Evolutionary conservation across 2,113 vertebrate species (phyloP).

Genomic region (Myodes glareolus): DNA sequence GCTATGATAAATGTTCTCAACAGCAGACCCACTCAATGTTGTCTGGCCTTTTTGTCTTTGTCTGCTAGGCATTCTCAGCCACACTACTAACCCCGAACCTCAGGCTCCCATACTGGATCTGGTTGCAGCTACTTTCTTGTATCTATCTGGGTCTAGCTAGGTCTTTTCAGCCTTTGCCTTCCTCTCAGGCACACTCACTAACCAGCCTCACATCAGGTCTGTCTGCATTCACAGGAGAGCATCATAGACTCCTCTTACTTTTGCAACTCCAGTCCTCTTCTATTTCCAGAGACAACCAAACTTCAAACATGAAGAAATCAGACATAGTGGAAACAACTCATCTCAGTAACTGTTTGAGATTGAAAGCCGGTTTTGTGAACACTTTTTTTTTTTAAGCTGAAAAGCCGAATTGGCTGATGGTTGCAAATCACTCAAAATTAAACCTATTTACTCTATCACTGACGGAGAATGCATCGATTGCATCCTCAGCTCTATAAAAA

Average conservation of each 20-base stretch:
- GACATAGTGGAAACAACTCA: background rate
- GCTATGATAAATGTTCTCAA: background rate
- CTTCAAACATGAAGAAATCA: background rate
- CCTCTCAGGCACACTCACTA: background rate
- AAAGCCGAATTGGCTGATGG: background rate
- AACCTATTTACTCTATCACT: background rate
- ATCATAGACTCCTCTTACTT: background rate
- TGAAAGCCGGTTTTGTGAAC: background rate
- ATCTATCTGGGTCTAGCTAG: background rate
- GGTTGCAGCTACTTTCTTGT: background rate
- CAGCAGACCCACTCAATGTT: background rate
- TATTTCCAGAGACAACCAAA: background rate
- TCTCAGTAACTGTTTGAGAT: background rate
- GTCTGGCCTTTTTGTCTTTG: background rate
- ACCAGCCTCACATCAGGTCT: background rate
- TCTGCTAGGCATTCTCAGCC: conserved; percentile 19
- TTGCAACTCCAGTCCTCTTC: background rate
- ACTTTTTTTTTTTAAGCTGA: background rate
- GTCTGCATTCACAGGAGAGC: background rate
- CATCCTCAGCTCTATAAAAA: background rate
- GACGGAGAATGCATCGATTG: background rate
- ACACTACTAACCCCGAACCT: conserved; percentile 17
- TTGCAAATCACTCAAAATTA: background rate
- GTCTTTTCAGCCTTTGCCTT: background rate
- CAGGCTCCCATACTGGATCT: background rate